These are phyloP conservation scores for Heliothis subflexa DNA, from an alignment of 1,140 invertebrate species.

Conservation along the genomic window DNA sequence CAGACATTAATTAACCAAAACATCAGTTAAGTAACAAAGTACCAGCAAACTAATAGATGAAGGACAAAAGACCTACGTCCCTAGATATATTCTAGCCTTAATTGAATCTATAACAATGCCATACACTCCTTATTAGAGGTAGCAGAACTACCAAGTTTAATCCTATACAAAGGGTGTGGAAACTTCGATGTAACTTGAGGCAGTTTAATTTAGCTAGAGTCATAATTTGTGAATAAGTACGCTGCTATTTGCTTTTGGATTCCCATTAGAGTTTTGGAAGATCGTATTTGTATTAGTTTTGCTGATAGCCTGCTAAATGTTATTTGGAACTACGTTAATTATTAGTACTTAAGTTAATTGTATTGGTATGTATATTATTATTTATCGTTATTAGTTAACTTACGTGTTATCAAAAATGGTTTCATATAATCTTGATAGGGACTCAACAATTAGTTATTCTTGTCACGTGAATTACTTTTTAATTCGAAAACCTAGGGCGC, in stretches of 20 bases:
- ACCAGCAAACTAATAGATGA: no score
- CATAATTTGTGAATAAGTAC: conserved; percentile 55
- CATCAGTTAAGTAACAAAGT: no score
- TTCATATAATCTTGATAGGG: no score
- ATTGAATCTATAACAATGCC: neutral
- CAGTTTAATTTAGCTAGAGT: conserved; percentile 59
- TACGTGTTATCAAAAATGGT: no score
- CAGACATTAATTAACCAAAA: no score
- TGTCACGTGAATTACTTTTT: no score
- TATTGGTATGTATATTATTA: no score
- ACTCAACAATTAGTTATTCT: no score
- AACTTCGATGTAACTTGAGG: conserved; percentile 51
- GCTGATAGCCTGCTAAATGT: neutral
- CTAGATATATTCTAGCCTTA: neutral
- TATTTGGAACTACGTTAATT: no score
- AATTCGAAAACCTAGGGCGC: no score
- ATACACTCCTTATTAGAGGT: neutral
- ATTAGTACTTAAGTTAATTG: no score
- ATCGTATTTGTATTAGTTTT: neutral
- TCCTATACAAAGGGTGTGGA: conserved; percentile 30
- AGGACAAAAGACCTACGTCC: neutral
- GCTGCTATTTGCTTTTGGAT: conserved; percentile 68
- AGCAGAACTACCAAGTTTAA: conserved; percentile 27
- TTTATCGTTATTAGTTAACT: no score
- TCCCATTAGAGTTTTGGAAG: conserved; percentile 70